phyloP scores from a whole-genome alignment of 1,140 invertebrate genomes.

The Pollicipes pollicipes region DNA sequence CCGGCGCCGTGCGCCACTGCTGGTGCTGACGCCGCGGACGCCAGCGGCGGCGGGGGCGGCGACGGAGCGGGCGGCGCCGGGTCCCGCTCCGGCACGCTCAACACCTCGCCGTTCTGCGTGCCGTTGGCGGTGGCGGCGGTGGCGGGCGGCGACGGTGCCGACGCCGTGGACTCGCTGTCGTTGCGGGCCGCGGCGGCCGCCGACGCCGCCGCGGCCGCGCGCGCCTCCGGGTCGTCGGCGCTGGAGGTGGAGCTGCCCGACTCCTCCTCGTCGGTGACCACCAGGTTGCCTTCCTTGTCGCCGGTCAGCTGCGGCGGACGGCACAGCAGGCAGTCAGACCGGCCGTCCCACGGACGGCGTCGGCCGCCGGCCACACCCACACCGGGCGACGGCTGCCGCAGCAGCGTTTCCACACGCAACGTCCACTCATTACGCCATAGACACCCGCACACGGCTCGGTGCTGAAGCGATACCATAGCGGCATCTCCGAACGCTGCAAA shows the following conservation, averaged over 20 bases:
- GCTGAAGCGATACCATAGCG: no score
- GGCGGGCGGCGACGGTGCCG: slow-evolving; percentile 21
- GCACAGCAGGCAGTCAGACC: background rate
- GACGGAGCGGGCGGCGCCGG: no score
- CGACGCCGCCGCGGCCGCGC: slow-evolving; percentile 17
- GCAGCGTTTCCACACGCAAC: no score
- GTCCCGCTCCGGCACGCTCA: no score
- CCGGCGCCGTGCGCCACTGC: no score
- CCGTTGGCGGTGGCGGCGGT: slow-evolving; percentile 9
- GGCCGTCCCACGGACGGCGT: no score
- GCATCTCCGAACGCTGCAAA: no score
- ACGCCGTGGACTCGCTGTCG: slow-evolving; percentile 11
- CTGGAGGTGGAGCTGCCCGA: slow-evolving; percentile 65
- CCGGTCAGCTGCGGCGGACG: background rate
- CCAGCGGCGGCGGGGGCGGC: no score
- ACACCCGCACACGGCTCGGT: no score
- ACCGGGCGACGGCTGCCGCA: no score
- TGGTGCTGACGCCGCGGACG: no score
- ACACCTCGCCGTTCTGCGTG: background rate
- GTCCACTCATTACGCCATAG: no score
- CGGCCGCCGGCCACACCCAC: background rate
- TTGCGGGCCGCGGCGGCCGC: slow-evolving; percentile 21
- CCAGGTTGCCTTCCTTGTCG: slow-evolving; percentile 9
- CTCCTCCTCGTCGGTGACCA: slow-evolving; percentile 41
- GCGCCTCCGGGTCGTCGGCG: slow-evolving; percentile 43